Percentiles rank a stretch among this genome's conserved stretches.
phyloP scores from a whole-genome alignment of 2,888 invertebrate genomes.

The Invenusta paracnida region DNA sequence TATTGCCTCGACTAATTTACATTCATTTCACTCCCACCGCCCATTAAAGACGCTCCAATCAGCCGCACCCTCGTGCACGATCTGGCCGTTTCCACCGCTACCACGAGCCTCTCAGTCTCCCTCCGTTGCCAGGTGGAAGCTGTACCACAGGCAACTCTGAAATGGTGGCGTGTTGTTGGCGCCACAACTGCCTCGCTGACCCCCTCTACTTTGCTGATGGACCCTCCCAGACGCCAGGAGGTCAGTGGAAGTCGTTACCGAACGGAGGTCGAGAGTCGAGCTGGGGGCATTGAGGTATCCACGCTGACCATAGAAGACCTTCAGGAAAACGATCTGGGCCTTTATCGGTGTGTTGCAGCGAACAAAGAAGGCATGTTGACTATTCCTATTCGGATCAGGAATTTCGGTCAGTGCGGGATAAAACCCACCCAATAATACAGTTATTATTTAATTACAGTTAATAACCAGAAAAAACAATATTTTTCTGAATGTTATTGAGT shows the following conservation, averaged over 20 bases:
- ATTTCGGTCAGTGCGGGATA: not conserved
- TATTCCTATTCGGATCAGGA: not conserved
- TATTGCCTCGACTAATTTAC: no score
- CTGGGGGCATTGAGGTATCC: not conserved
- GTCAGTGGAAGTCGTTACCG: not conserved
- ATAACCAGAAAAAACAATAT: no score
- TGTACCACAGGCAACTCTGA: not conserved
- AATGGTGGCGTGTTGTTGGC: slow-evolving; percentile 45
- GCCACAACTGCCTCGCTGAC: not conserved
- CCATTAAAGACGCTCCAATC: slow-evolving; percentile 45
- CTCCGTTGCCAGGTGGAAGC: not conserved
- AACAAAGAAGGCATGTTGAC: not conserved
- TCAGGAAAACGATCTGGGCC: not conserved
- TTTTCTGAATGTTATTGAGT: no score
- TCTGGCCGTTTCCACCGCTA: slow-evolving; percentile 45
- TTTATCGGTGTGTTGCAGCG: not conserved
- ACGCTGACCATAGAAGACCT: not conserved
- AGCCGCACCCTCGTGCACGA: slow-evolving; percentile 48
- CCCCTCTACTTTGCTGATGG: not conserved
- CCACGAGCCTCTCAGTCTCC: not conserved
- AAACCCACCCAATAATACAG: no score
- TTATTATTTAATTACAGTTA: no score
- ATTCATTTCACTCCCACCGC: not conserved
- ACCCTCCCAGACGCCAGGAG: not conserved
- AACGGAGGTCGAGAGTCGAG: not conserved